Evolutionary conservation across 2,113 vertebrate species (phyloP).

Genomic region (Carassius auratus): DNA sequence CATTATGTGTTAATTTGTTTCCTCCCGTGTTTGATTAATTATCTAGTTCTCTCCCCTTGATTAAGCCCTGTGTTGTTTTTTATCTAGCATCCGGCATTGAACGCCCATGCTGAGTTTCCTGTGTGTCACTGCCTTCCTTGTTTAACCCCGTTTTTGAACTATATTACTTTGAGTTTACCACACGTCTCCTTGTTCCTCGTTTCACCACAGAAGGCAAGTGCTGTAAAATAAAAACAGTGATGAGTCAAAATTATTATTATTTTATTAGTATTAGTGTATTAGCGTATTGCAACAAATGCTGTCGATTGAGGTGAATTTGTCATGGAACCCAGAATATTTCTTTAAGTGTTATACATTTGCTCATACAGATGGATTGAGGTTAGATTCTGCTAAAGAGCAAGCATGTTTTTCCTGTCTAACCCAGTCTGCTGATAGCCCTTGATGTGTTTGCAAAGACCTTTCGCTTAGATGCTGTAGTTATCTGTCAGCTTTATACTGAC

Average conservation of each 20-base stretch:
- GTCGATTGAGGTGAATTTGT: background rate
- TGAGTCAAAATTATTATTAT: background rate
- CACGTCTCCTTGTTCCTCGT: too few species aligned
- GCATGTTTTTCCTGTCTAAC: background rate
- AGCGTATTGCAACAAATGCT: background rate
- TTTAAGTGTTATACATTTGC: background rate
- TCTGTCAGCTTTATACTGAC: background rate
- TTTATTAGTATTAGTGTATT: too few species aligned
- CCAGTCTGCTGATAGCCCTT: background rate
- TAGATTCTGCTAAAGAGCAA: background rate
- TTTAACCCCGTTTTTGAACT: too few species aligned
- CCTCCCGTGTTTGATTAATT: too few species aligned
- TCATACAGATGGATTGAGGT: background rate
- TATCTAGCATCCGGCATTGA: too few species aligned
- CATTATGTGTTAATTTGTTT: too few species aligned
- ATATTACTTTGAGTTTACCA: too few species aligned
- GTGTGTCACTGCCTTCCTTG: too few species aligned
- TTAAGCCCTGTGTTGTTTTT: too few species aligned
- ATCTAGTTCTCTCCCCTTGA: too few species aligned
- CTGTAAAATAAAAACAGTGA: background rate
- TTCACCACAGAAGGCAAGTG: too few species aligned
- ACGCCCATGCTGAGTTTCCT: too few species aligned
- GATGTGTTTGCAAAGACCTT: background rate
- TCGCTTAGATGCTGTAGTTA: background rate
- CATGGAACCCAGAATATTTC: background rate